Percentiles rank a stretch among this genome's conserved stretches.
These are phyloP conservation scores for Gallirallus australis DNA, from an alignment of 2,797 vertebrate genomes.

Conservation along the genomic window DNA sequence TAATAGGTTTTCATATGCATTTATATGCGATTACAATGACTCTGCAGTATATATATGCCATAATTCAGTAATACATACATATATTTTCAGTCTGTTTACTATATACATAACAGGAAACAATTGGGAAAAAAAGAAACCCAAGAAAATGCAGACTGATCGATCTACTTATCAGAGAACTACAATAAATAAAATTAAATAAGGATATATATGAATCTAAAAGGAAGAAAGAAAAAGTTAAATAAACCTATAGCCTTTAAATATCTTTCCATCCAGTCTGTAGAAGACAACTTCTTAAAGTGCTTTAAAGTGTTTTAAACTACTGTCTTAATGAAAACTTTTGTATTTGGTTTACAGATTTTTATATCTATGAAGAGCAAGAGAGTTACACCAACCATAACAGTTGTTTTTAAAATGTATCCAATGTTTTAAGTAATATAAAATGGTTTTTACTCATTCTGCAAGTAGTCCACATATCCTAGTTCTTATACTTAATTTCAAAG, in stretches of 20 bases:
- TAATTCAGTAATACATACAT: not conserved
- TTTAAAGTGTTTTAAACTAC: not conserved
- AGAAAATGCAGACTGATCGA: not conserved
- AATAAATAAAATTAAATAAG: not conserved
- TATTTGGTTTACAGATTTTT: not conserved
- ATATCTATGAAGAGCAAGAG: not conserved
- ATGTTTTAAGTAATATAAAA: not conserved
- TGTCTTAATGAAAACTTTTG: not conserved
- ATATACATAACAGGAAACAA: not conserved
- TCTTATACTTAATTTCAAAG: not conserved
- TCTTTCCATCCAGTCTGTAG: rapidly evolving
- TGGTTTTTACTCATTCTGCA: not conserved
- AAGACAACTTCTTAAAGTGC: not conserved
- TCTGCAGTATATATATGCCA: not conserved
- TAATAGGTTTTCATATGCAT: not conserved
- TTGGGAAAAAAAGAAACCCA: not conserved
- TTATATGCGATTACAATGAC: not conserved
- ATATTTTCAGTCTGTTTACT: not conserved
- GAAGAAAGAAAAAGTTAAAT: not conserved
- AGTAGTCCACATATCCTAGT: not conserved
- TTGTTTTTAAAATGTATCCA: not conserved
- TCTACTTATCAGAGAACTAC: not conserved
- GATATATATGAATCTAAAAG: not conserved
- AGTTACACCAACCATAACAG: not conserved
- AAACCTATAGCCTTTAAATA: not conserved